These are phyloP conservation scores for Pangasius djambal DNA, from an alignment of 2,797 vertebrate genomes.

Conservation along the genomic window DNA sequence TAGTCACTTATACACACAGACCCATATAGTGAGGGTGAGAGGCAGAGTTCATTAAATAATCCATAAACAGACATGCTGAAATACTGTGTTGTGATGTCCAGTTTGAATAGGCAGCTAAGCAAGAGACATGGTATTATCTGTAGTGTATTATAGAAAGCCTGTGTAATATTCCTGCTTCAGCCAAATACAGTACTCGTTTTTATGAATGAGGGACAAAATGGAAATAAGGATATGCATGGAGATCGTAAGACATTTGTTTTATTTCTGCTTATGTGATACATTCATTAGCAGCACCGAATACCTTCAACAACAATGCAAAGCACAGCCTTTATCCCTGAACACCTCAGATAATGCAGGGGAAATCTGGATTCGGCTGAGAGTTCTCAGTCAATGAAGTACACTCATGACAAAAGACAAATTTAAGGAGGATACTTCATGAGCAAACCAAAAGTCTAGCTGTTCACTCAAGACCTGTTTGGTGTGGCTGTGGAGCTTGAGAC, in stretches of 20 bases:
- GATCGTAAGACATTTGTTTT: background rate
- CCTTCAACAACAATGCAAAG: background rate
- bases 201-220: background rate
- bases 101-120: slow-evolving; percentile 14
- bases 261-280: background rate
- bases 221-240: background rate
- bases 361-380: background rate
- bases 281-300: background rate
- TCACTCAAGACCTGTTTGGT: slow-evolving; percentile 36
- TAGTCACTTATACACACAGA: slow-evolving; percentile 81
- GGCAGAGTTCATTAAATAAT: slow-evolving; percentile 70
- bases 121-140: background rate
- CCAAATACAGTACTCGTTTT: background rate
- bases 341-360: background rate
- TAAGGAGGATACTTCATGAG: background rate
- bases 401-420: slow-evolving; percentile 1
- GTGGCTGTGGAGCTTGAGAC: slow-evolving; percentile 35
- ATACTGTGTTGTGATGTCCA: slow-evolving; percentile 12
- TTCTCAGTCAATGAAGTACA: background rate
- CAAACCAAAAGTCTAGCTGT: slow-evolving; percentile 26
- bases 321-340: background rate
- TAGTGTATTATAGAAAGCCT: background rate
- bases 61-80: slow-evolving; percentile 44
- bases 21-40: slow-evolving; percentile 43
- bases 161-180: background rate